These are phyloP conservation scores for Lepus americanus DNA, from an alignment of 2,113 vertebrate species.

Conservation along the genomic window DNA sequence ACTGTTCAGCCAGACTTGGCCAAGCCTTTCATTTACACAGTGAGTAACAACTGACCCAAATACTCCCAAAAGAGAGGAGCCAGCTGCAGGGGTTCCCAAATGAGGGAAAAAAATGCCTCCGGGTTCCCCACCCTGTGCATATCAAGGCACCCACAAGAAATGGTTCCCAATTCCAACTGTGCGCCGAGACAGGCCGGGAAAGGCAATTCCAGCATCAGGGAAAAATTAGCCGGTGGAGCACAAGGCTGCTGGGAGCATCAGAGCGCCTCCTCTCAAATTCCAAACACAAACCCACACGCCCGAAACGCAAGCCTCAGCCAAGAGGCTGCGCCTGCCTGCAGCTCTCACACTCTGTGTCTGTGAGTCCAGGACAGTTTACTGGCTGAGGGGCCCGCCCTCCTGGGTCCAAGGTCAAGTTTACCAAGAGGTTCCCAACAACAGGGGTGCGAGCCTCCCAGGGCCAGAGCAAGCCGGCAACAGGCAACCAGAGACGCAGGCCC, in stretches of 20 bases:
- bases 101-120: not conserved
- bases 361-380: not conserved
- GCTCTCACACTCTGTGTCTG: not conserved
- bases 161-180: not conserved
- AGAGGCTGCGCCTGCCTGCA: not conserved
- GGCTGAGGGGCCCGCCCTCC: not conserved
- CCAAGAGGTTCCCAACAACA: not conserved
- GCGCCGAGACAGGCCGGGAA: not conserved
- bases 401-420: not conserved
- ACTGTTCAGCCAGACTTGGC: not conserved
- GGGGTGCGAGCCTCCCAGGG: not conserved
- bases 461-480: not conserved
- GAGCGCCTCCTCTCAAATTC: slow-evolving; percentile 13
- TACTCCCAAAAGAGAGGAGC: not conserved
- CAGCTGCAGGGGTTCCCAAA: not conserved
- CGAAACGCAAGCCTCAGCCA: not conserved
- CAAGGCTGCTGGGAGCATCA: not conserved
- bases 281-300: not conserved
- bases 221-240: not conserved
- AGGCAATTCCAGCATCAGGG: not conserved
- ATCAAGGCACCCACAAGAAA: not conserved
- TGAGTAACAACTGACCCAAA: not conserved
- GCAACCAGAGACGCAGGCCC: not conserved
- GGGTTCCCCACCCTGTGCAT: not conserved
- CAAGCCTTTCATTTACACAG: slow-evolving; percentile 6